A percentile compares a stretch with the other conserved stretches of the same genome.
Conservation (phyloP, 2,888 invertebrate genomes). For the Caprella mutica region DNA sequence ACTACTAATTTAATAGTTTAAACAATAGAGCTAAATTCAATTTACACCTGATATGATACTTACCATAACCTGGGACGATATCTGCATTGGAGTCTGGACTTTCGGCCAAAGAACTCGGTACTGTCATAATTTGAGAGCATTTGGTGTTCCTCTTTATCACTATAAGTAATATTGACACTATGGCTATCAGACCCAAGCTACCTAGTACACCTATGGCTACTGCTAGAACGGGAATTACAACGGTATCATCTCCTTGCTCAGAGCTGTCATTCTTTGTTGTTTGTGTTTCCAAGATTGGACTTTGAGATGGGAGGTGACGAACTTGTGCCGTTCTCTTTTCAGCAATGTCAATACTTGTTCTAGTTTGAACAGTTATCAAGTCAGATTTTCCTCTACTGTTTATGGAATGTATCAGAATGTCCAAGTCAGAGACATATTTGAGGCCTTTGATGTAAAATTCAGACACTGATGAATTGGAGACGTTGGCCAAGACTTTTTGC, state of each 20-base stretch:
- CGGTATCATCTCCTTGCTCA: too few species aligned
- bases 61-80: conserved; percentile 2
- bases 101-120: not conserved
- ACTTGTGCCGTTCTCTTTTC: conserved; percentile 32
- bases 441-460: conserved; percentile 25
- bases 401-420: conserved; percentile 14
- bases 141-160: not conserved
- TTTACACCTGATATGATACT: too few species aligned
- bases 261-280: too few species aligned
- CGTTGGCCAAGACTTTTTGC: conserved; percentile 17
- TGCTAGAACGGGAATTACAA: not conserved
- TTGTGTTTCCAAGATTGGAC: too few species aligned
- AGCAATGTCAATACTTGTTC: conserved; percentile 16
- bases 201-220: not conserved
- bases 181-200: not conserved
- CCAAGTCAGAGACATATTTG: conserved; percentile 23
- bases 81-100: conserved; percentile 6
- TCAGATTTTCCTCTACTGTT: conserved; percentile 24
- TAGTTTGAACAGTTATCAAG: conserved; percentile 15
- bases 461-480: conserved; percentile 17
- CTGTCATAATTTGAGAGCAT: not conserved
- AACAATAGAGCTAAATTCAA: too few species aligned
- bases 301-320: conserved; percentile 20
- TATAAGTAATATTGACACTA: not conserved
- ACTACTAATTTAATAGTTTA: too few species aligned